Evolutionary conservation across 2,113 vertebrate genomes (phyloP).

Genomic region (Corydoras sp.): DNA sequence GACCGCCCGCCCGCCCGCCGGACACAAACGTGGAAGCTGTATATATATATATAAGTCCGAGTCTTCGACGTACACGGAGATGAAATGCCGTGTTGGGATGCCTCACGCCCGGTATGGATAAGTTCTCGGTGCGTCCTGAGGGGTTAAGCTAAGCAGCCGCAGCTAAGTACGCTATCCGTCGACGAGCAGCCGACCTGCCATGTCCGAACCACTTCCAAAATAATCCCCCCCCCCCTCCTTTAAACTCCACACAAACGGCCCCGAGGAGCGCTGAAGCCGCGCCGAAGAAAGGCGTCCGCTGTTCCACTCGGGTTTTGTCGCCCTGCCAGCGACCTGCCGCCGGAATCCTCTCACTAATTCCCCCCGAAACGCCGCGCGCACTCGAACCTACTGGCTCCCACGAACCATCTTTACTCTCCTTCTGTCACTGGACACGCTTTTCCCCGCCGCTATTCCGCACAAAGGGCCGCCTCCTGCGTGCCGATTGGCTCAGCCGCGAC

Average conservation of each 20-base stretch:
- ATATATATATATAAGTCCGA: too few species aligned
- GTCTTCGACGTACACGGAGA: not conserved
- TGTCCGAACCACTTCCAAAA: slow-evolving; percentile 8
- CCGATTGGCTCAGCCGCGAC: not conserved
- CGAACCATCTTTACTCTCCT: slow-evolving; percentile 49
- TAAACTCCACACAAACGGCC: not conserved
- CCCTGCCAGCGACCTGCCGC: too few species aligned
- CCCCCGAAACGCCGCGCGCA: slow-evolving; percentile 23
- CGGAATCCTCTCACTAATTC: slow-evolving; percentile 24
- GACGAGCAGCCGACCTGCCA: slow-evolving; percentile 6
- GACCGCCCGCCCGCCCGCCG: not conserved
- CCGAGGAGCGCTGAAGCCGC: not conserved
- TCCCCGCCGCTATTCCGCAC: slow-evolving; percentile 3
- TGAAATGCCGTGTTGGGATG: too few species aligned
- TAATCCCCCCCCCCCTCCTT: too few species aligned
- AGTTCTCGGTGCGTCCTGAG: not conserved
- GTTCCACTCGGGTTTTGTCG: not conserved
- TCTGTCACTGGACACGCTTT: slow-evolving; percentile 57
- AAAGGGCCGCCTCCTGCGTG: not conserved
- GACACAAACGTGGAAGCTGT: not conserved
- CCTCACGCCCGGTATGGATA: too few species aligned
- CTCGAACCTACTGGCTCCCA: slow-evolving; percentile 18
- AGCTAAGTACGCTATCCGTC: not conserved
- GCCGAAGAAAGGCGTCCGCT: not conserved
- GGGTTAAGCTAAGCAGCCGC: slow-evolving; percentile 8